Conservation (phyloP, 2,888 invertebrate genomes). For the Trichopria drosophilae region DNA sequence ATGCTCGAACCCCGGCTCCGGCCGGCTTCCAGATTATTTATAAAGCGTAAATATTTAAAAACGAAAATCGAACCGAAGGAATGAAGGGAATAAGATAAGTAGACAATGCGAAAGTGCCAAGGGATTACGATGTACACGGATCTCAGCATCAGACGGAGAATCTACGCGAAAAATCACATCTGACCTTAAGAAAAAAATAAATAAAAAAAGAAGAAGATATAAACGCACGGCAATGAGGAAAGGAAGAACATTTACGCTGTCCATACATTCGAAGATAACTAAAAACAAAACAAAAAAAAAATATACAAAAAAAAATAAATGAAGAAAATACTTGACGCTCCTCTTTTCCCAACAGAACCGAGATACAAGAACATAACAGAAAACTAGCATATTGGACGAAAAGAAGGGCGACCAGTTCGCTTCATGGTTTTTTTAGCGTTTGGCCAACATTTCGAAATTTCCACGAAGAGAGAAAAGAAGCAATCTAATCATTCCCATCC, state of each 20-base stretch:
- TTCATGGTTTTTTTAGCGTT: too few relatives aligned
- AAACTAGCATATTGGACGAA: too few relatives aligned
- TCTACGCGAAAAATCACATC: too few relatives aligned
- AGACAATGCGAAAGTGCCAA: conserved; percentile 46
- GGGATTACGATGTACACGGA: conserved; percentile 39
- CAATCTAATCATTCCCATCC: conserved; percentile 27
- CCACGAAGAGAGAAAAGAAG: neutral
- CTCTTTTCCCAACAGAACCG: conserved; percentile 31
- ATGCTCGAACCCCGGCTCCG: conserved; percentile 7
- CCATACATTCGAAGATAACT: conserved; percentile 12
- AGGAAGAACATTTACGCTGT: conserved; percentile 10
- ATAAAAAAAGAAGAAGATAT: too few relatives aligned
- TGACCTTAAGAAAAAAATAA: too few relatives aligned
- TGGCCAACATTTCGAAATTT: too few relatives aligned
- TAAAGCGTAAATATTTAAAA: conserved; percentile 53
- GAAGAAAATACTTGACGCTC: conserved; percentile 34
- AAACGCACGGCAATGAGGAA: conserved; percentile 15
- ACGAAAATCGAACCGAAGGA: conserved; percentile 27
- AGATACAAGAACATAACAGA: neutral
- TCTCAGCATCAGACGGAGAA: too few relatives aligned
- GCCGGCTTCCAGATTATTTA: conserved; percentile 50
- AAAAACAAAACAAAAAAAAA: neutral
- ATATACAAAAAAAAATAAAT: conserved; percentile 28
- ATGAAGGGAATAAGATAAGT: conserved; percentile 33
- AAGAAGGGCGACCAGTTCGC: too few relatives aligned